Conservation (phyloP, 2,888 invertebrate genomes). For the Dinocampus coccinellae region DNA sequence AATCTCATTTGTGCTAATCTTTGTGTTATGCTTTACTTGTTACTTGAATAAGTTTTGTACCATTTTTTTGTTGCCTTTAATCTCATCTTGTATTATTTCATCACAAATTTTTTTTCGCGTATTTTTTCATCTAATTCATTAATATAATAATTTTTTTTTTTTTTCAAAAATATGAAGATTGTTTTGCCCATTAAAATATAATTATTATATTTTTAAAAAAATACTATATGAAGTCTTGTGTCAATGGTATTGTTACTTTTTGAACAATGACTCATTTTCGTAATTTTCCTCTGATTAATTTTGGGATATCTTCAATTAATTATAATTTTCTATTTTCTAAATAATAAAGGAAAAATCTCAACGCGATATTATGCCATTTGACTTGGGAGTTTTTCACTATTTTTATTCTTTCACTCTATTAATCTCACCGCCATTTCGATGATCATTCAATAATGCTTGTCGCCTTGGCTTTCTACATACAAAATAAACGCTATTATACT, state of each 20-base stretch:
- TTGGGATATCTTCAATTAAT: neutral
- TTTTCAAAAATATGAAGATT: no score
- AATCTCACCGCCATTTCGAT: conserved; percentile 58
- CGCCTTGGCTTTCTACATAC: conserved; percentile 84
- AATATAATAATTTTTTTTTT: no score
- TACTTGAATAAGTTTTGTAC: neutral
- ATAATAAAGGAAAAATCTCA: neutral
- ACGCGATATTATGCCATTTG: neutral
- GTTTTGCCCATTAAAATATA: no score
- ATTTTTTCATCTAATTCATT: neutral
- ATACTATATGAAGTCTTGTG: no score
- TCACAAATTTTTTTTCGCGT: neutral
- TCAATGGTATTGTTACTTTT: no score
- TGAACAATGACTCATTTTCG: neutral
- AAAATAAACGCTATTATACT: conserved; percentile 93
- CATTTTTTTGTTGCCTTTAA: neutral
- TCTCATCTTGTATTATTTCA: neutral
- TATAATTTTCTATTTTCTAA: neutral
- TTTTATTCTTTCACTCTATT: conserved; percentile 61
- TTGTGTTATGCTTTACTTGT: neutral
- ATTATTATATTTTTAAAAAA: no score
- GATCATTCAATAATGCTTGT: conserved; percentile 47
- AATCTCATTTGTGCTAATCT: neutral
- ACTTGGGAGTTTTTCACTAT: neutral
- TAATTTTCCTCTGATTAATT: neutral